Base-by-base conservation (phyloP, 2,888 invertebrate species). In the Cheilosia impressa region DNA sequence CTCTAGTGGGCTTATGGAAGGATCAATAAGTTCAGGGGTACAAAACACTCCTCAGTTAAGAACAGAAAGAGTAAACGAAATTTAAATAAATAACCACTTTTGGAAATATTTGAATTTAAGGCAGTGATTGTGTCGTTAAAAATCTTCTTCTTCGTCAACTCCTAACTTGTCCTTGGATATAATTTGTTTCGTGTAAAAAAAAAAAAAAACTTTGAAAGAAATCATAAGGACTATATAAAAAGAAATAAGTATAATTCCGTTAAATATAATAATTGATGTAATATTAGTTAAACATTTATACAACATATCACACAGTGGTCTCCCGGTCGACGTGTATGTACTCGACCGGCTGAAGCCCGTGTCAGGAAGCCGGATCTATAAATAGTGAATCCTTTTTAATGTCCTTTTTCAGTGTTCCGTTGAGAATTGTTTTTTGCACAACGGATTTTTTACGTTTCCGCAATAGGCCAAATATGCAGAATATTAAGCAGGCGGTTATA, bases 311-410 rank as follows among this genome's bases (percentile, higher is more conserved):
- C 94, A 97, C 97, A 90, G 97, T 97, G 92, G 97, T 97, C 94
- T 97, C 97, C 92, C 97, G 96, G 93, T 97, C 97, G 93, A 97
- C 96, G 93, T 97, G 97, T 92, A 97, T 97, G 93, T 96, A 97
- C 93, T 97, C 97, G 94, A 97, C 97, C 94, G 96, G 96, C 94
- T 96, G 96, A 92, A 95, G 95, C 93, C 96, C 96, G 90, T 97
- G 97, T 97, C 97, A 97, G 95, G 97, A 97, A 90, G 94, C 94
- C 38, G 94, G 93, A 88, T 92, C 92, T 43, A 92, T 91, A 88
- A 91, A 92, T 43, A 92, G 89, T 13, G 92, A 90, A 87, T 92
- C 92, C 90, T 92, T 92, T 89, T 92, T 92, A 87, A 91, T 91
- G 92, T 96, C 96, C 92, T 95, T 95, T 90, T 95, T 94, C 89